Base-by-base conservation (phyloP, 2,888 invertebrate species). In the Augochlorella aurata region DNA sequence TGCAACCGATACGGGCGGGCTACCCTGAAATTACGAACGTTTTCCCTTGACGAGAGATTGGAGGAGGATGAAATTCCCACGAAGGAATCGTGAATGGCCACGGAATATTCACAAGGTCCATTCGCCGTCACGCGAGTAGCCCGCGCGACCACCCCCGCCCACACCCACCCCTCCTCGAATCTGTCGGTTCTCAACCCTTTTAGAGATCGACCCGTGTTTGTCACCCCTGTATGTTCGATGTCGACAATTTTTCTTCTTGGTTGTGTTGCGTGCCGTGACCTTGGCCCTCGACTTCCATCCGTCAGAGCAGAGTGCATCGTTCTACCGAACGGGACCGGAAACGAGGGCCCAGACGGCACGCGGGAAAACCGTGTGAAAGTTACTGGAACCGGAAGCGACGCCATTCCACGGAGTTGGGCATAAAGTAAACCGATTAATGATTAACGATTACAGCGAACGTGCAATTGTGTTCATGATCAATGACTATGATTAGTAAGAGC, bases 161-260 rank as follows among this genome's bases (percentile, higher is more conserved):
- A 16, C 8, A 47, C 16, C 24, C 68, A 38, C 18, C 49, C 58
- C 50, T 61, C 76, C 82, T 78, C 79, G 75, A 82, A 77, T 75
- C 61, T 52, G 66, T 80, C 66, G 72, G 12, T 44, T 24, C 18
- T 65, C 68, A 54, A 29, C 71, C 69, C 24, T 77, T 61, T 84
- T 86, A 83, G 78, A 80, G 79, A 38, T 75, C 79, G 81, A 78
- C 83, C 81, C 82, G 80, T 90, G 83, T 90, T 87, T 89, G 88
- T 89, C 71, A 85, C 87, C 90, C 65, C 79, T 91, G 90, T 91
- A 90, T 92, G 91, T 92, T 92, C 82, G 86, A 84, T 92, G 91
- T 92, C 87, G 79, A 89, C 84, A 87, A 85, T 90, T 89, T 87
- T 76, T 79, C 69, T 44, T 77, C 81, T 76, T 91, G 83, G 89